These are phyloP conservation scores for Scalopus aquaticus DNA, from an alignment of 2,113 vertebrate genomes.

Conservation along the genomic window DNA sequence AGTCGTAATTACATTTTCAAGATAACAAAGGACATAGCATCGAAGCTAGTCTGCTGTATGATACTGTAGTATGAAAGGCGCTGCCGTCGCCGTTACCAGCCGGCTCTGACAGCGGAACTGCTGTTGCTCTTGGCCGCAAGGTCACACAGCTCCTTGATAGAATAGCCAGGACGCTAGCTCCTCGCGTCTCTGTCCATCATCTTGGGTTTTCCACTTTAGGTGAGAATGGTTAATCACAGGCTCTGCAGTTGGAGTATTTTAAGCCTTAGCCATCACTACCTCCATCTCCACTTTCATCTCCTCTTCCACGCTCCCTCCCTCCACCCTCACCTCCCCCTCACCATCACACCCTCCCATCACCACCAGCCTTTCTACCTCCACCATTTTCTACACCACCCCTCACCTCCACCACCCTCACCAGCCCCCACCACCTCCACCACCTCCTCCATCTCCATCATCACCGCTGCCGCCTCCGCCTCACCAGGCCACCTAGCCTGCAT, in stretches of 20 bases:
- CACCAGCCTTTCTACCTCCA: not conserved
- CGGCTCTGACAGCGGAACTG: not conserved
- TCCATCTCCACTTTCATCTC: no score
- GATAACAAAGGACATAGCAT: not conserved
- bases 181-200: not conserved
- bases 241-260: not conserved
- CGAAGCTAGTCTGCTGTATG: not conserved
- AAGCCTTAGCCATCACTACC: not conserved
- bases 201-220: not conserved
- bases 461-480: no score
- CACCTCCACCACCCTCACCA: not conserved
- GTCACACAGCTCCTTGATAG: not conserved
- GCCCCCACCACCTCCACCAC: accelerated
- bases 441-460: not conserved
- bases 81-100: not conserved
- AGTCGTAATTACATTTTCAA: not conserved
- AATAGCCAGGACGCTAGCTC: not conserved
- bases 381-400: no score
- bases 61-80: not conserved
- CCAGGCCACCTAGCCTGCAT: not conserved
- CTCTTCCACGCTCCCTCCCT: no score
- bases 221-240: not conserved
- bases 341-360: not conserved
- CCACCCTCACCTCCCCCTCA: no score
- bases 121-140: not conserved